These are phyloP conservation scores for Ichneumon xanthorius DNA, from an alignment of 2,888 invertebrate genomes.

Conservation along the genomic window DNA sequence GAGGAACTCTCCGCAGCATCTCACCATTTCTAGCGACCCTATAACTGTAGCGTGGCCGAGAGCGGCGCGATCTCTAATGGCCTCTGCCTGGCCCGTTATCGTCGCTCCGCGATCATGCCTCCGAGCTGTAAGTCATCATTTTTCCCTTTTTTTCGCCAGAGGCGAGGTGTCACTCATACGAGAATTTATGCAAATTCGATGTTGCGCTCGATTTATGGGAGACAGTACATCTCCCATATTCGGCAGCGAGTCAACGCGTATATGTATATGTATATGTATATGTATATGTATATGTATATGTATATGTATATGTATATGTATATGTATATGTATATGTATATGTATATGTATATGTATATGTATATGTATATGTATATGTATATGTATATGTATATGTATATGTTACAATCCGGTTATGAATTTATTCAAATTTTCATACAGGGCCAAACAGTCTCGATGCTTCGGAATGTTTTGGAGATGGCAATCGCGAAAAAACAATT, in stretches of 20 bases:
- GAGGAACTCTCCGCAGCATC: slow-evolving; percentile 39
- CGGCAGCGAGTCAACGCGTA: background rate
- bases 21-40: slow-evolving; percentile 67
- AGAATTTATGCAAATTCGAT: slow-evolving; percentile 25
- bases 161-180: slow-evolving; percentile 12
- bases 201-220: background rate
- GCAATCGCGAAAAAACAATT: too few relatives aligned
- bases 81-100: slow-evolving; percentile 64
- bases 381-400: too few relatives aligned
- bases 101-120: slow-evolving; percentile 16
- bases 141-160: background rate
- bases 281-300: too few relatives aligned
- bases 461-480: too few relatives aligned
- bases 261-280: too few relatives aligned
- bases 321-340: too few relatives aligned
- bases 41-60: slow-evolving; percentile 65
- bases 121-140: slow-evolving; percentile 23
- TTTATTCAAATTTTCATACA: background rate
- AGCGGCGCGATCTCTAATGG: slow-evolving; percentile 54
- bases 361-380: too few relatives aligned
- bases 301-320: too few relatives aligned
- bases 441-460: background rate
- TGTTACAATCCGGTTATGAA: background rate
- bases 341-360: too few relatives aligned
- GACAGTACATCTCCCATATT: background rate